phyloP scores from a whole-genome alignment of 2,888 invertebrate genomes.

The Eupithecia vulgata region DNA sequence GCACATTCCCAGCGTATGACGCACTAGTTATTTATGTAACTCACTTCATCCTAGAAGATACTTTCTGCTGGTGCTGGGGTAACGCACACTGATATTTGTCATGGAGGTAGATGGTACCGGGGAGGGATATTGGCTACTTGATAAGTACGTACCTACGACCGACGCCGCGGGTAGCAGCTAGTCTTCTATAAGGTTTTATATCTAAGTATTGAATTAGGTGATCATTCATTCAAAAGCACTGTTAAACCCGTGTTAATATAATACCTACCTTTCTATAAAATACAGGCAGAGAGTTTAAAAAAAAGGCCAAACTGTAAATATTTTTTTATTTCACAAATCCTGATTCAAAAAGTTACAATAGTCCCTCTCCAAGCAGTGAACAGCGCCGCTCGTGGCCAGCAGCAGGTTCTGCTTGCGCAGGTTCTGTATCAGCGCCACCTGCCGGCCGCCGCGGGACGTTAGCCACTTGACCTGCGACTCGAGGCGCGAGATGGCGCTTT shows the following conservation, averaged over 20 bases:
- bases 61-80: no score
- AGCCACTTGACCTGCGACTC: constrained; percentile 57
- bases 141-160: no score
- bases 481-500: constrained; percentile 60
- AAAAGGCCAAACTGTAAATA: background rate
- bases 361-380: constrained; percentile 62
- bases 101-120: no score
- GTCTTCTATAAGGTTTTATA: no score
- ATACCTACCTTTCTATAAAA: background rate
- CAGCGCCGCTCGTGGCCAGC: constrained; percentile 59
- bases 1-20: no score
- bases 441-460: constrained; percentile 49
- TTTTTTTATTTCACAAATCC: constrained; percentile 48
- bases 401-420: constrained; percentile 63
- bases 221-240: no score
- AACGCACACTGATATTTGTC: no score
- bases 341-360: constrained; percentile 65
- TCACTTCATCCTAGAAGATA: no score
- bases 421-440: constrained; percentile 65
- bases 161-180: no score
- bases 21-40: no score
- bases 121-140: no score
- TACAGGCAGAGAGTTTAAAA: background rate
- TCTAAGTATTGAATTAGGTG: no score
- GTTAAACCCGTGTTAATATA: background rate